Evolutionary conservation across 2,888 invertebrate genomes (phyloP), one percentile per base, ranked within the genome.

Genomic region (Acanthacorydalis orientalis): DNA sequence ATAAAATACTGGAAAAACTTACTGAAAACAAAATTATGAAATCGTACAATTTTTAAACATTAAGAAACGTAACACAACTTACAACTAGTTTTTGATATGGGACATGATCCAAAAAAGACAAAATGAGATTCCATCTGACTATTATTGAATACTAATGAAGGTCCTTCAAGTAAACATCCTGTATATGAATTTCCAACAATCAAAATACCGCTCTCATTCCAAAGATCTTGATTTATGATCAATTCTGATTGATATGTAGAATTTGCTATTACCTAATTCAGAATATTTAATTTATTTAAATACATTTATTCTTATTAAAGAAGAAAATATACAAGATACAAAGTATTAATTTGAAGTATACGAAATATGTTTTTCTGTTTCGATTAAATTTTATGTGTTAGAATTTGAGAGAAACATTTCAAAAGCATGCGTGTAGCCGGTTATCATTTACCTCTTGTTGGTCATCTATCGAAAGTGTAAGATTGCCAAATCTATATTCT

Each of bases 151-250:
- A 83, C 78, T 38, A 90, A 73, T 52, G 85, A 83, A n/a, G 89
- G 89, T 1, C 89, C 89, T 69, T 89, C 85, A 56, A 81, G 74
- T 51, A 90, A 73, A 64, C 90, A 90, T 52, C 89, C 90, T 58
- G 78, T 77, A 69, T 85, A 88, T 55, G 80, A 77, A 61, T 81
- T 81, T 43, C 89, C 89, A 51, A 90, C 77, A 53, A 83, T 77
- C 55, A 88, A 68, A 52, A 81, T 78, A 23, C 82, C 80, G 53
- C 80, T 80, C 55, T 75, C 78, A 55, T 79, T 77, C 62, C 81
- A 78, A 54, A 81, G 69, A 57, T 80, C 80, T 53, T 82, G 78
- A 55, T 80, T 77, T 31, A 76, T 75, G 52, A 88, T 68, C 55
- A 88, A 73, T 59, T 83, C 82, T 41, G 77, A 74, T 64, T 84